Conservation (phyloP, 2,797 vertebrate genomes). For the Cryptoprocta ferox region DNA sequence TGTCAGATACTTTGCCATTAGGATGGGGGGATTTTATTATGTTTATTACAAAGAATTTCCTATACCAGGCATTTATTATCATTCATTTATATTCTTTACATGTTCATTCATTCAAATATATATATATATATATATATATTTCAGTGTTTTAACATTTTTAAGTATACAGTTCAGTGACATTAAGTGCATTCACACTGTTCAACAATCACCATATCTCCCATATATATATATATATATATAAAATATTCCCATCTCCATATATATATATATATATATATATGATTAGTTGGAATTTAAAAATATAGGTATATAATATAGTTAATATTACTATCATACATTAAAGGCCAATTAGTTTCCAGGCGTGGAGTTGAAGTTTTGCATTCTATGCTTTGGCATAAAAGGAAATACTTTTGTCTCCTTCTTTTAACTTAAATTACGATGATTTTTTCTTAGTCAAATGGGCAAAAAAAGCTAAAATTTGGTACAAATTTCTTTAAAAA, state of each 20-base stretch:
- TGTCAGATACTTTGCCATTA: constrained; percentile 9
- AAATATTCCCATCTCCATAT: too few relatives aligned
- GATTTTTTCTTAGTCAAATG: constrained; percentile 44
- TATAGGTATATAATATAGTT: too few relatives aligned
- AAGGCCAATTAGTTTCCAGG: neutral
- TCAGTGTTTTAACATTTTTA: too few relatives aligned
- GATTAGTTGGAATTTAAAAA: too few relatives aligned
- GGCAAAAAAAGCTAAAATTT: constrained; percentile 32
- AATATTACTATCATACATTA: neutral
- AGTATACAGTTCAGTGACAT: too few relatives aligned
- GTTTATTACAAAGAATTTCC: neutral
- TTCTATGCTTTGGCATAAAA: neutral
- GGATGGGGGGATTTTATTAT: neutral
- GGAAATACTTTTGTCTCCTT: neutral
- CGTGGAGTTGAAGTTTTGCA: neutral
- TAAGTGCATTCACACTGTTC: too few relatives aligned
- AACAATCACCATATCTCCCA: too few relatives aligned
- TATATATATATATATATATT: neutral
- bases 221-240: too few relatives aligned
- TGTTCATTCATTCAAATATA: neutral
- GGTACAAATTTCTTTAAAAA: constrained; percentile 55
- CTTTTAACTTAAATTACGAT: constrained; percentile 40
- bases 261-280: too few relatives aligned
- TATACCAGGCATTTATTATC: neutral
- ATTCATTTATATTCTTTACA: neutral